A percentile compares a stretch with the other conserved stretches of the same genome.
Conservation (phyloP, 2,888 invertebrate species). For the Tenthredo mesomela region DNA sequence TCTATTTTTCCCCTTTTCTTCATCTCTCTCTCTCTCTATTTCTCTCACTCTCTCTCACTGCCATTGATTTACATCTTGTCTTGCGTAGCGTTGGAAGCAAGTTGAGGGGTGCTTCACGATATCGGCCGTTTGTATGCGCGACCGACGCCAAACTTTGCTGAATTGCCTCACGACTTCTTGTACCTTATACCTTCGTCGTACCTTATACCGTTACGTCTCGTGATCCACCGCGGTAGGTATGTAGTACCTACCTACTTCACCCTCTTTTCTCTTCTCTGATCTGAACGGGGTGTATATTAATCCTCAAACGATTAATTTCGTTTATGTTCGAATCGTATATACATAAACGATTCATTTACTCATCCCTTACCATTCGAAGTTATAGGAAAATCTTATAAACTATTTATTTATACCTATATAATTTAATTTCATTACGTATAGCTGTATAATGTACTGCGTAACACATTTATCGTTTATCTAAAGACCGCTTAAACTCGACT, state of each 20-base stretch:
- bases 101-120: slow-evolving; percentile 65
- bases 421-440: background rate
- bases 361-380: background rate
- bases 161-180: slow-evolving; percentile 76
- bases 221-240: slow-evolving; percentile 47
- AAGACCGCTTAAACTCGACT: slow-evolving; percentile 64
- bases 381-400: background rate
- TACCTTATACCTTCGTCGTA: slow-evolving; percentile 59
- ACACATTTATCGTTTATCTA: background rate
- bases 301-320: slow-evolving; percentile 25
- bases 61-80: slow-evolving; percentile 77
- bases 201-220: slow-evolving; percentile 39
- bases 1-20: slow-evolving; percentile 56
- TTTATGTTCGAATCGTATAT: background rate
- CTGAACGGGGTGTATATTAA: slow-evolving; percentile 12
- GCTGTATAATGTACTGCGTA: background rate
- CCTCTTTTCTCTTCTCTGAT: slow-evolving; percentile 53
- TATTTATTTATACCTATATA: background rate
- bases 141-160: slow-evolving; percentile 76
- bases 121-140: slow-evolving; percentile 77
- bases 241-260: slow-evolving; percentile 55
- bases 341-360: background rate
- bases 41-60: slow-evolving; percentile 68
- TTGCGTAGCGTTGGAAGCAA: slow-evolving; percentile 63
- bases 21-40: slow-evolving; percentile 54